Percentiles rank a stretch among this genome's conserved stretches.
These are phyloP conservation scores for Catocala sponsa DNA, from an alignment of 2,888 invertebrate genomes.

Conservation along the genomic window DNA sequence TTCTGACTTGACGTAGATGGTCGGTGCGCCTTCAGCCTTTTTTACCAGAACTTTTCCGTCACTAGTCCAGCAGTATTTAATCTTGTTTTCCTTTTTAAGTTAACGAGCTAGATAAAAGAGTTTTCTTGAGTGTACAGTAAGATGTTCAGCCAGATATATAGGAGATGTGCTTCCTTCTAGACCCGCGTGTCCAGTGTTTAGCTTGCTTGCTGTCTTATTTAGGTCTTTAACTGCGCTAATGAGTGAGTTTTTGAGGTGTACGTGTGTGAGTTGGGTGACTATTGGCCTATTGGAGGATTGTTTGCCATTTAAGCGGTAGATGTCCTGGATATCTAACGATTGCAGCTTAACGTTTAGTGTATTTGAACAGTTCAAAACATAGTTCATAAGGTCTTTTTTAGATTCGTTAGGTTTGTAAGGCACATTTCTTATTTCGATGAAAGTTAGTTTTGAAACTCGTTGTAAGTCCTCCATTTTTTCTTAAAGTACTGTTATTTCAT, in stretches of 20 bases:
- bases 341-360: conserved; percentile 2
- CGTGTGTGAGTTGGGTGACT: background rate
- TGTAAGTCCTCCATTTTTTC: background rate
- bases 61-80: conserved; percentile 10
- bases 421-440: conserved; percentile 13
- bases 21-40: background rate
- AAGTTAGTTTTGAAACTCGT: conserved; percentile 9
- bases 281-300: background rate
- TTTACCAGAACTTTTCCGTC: conserved; percentile 13
- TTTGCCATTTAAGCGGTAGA: background rate
- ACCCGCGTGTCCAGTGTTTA: background rate
- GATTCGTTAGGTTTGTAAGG: conserved; percentile 6
- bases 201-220: background rate
- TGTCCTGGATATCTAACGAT: background rate
- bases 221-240: conserved; percentile 4
- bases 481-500: background rate
- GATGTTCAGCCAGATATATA: background rate
- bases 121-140: conserved; percentile 12
- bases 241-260: background rate
- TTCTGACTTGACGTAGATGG: background rate
- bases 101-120: conserved; percentile 5
- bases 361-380: background rate
- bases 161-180: background rate
- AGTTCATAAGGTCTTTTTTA: conserved; percentile 6
- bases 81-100: conserved; percentile 1